Conservation (phyloP, 2,888 invertebrate species). For the Oligia strigilis region DNA sequence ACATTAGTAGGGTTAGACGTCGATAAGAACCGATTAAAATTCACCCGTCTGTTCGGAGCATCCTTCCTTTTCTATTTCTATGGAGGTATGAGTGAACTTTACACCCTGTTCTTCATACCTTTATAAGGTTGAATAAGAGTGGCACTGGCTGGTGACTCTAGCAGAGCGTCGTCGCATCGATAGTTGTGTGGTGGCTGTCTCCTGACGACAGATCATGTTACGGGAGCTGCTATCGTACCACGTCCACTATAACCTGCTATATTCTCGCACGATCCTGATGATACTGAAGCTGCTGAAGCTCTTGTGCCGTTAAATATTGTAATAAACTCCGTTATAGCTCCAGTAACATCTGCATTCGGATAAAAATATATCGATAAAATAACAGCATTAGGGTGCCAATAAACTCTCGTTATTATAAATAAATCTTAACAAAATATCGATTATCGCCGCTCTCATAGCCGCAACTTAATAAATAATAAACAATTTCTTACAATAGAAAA, state of each 20-base stretch:
- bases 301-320: neutral
- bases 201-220: neutral
- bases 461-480: constrained; percentile 67
- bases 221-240: neutral
- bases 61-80: no score
- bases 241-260: neutral
- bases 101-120: no score
- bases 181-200: neutral
- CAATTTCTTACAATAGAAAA: constrained; percentile 79
- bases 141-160: neutral
- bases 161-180: neutral
- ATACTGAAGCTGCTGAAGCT: neutral
- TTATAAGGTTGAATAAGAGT: neutral
- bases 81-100: no score
- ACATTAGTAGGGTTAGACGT: neutral
- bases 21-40: neutral
- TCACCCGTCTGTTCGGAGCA: no score
- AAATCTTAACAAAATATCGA: constrained; percentile 33
- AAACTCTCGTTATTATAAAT: constrained; percentile 21
- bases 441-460: constrained; percentile 52
- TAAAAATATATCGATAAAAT: constrained; percentile 10
- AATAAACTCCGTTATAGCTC: neutral
- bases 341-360: neutral
- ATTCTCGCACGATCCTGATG: neutral
- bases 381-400: constrained; percentile 20